Evolutionary conservation across 2,888 invertebrate species (phyloP).

Genomic region (Malthinus flaveolus): DNA sequence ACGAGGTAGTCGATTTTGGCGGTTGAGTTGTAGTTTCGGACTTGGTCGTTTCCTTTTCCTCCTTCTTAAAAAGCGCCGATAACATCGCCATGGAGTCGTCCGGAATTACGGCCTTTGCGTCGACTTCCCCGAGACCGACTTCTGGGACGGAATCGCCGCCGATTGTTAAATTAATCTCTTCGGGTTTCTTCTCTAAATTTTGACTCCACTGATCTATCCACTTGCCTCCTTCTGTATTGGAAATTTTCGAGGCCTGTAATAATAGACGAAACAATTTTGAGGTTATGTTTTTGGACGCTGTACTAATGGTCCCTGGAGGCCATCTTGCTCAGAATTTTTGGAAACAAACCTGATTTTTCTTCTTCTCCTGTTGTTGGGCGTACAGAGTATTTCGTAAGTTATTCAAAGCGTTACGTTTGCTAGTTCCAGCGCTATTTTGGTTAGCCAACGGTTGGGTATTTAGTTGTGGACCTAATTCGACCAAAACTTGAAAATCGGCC

Average conservation of each 20-base stretch:
- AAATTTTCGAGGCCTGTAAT: too few relatives aligned
- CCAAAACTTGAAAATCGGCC: slow-evolving; percentile 75
- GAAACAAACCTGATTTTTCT: slow-evolving; percentile 39
- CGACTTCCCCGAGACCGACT: slow-evolving; percentile 52
- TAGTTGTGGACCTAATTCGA: slow-evolving; percentile 78
- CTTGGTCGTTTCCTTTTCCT: slow-evolving; percentile 8
- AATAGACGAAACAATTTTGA: too few relatives aligned
- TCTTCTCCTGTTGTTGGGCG: slow-evolving; percentile 54
- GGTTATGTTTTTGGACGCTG: too few relatives aligned
- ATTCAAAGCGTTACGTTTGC: slow-evolving; percentile 57
- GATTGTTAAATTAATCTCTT: background rate
- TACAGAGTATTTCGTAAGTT: slow-evolving; percentile 46
- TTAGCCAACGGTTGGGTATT: slow-evolving; percentile 69
- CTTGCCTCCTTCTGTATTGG: slow-evolving; percentile 57
- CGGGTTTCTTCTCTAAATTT: slow-evolving; percentile 30
- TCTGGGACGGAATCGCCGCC: slow-evolving; percentile 37
- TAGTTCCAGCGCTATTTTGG: slow-evolving; percentile 39
- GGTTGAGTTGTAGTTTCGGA: slow-evolving; percentile 18
- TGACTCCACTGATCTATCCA: slow-evolving; percentile 67
- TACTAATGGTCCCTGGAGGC: too few relatives aligned
- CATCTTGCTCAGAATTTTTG: background rate
- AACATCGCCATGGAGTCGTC: slow-evolving; percentile 34
- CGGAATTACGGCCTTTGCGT: slow-evolving; percentile 51
- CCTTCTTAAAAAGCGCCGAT: slow-evolving; percentile 24
- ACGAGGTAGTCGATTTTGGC: slow-evolving; percentile 33